Conservation (phyloP, 2,113 vertebrate genomes). For the Rousettus leschenaultii region DNA sequence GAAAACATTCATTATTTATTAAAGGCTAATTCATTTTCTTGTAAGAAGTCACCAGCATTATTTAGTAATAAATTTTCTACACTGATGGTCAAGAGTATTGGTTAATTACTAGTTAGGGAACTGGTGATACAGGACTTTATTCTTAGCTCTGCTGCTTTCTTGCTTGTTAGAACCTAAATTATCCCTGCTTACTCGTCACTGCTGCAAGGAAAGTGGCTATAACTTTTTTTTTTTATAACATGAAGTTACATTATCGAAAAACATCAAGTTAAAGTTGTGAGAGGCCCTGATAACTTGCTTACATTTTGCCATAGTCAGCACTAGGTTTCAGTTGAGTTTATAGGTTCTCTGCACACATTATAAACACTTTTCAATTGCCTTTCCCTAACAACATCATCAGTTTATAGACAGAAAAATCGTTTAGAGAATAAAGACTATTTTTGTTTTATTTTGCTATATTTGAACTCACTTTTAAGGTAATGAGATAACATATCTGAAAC, state of each 20-base stretch:
- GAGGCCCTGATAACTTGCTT: not conserved
- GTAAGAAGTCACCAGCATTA: not conserved
- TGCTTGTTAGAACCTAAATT: not conserved
- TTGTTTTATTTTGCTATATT: not conserved
- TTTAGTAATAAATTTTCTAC: not conserved
- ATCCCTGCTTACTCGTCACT: not conserved
- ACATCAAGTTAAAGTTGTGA: not conserved
- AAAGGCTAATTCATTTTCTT: not conserved
- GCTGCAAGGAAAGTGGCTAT: not conserved
- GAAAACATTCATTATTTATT: not conserved
- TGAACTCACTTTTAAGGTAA: not conserved
- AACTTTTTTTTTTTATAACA: not conserved
- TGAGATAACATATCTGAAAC: not conserved
- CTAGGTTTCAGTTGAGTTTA: not conserved
- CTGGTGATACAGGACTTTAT: not conserved
- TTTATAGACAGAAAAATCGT: not conserved
- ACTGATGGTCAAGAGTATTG: not conserved
- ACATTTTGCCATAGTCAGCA: not conserved
- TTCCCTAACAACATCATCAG: not conserved
- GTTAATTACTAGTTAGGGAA: not conserved
- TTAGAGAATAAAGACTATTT: not conserved
- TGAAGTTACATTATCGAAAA: not conserved
- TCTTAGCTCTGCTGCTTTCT: not conserved
- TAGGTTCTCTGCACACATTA: rapidly evolving
- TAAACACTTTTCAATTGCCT: not conserved